A percentile compares a stretch with the other conserved stretches of the same genome.
Evolutionary conservation across 2,113 vertebrate genomes (phyloP).

Genomic region (Mus pahari): DNA sequence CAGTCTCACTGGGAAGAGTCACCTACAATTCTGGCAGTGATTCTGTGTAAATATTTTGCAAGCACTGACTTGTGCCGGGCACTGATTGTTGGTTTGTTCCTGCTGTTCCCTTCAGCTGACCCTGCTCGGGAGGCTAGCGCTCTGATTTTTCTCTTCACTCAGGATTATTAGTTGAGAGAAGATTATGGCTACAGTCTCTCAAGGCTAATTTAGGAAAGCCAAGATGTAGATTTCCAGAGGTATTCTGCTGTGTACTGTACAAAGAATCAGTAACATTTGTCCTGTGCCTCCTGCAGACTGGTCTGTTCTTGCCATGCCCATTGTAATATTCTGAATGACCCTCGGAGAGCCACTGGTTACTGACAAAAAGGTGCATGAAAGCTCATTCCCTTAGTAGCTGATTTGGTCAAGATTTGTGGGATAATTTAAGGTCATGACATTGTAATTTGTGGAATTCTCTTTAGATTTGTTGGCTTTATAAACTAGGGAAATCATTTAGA

Average conservation of each 20-base stretch:
- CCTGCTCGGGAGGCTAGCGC: background rate
- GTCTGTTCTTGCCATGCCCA: background rate
- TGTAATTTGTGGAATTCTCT: slow-evolving; percentile 20
- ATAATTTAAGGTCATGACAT: slow-evolving; percentile 29
- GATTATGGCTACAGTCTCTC: background rate
- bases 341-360: background rate
- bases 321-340: background rate
- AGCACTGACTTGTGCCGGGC: background rate
- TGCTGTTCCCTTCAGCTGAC: background rate
- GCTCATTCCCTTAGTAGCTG: background rate
- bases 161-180: slow-evolving; percentile 2
- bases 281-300: background rate
- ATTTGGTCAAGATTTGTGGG: slow-evolving; percentile 34
- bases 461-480: slow-evolving; percentile 14
- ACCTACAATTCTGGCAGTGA: slow-evolving; percentile 49
- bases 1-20: slow-evolving; percentile 37
- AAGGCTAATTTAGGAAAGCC: background rate
- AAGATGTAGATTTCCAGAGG: background rate
- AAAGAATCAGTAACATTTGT: background rate
- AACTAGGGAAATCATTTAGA: slow-evolving; percentile 17
- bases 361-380: background rate
- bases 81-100: background rate
- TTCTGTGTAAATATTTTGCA: slow-evolving; percentile 67
- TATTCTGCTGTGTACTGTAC: background rate
- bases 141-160: slow-evolving; percentile 1